These are phyloP conservation scores for Pelobates fuscus DNA, from an alignment of 2,113 vertebrate genomes.

Conservation along the genomic window DNA sequence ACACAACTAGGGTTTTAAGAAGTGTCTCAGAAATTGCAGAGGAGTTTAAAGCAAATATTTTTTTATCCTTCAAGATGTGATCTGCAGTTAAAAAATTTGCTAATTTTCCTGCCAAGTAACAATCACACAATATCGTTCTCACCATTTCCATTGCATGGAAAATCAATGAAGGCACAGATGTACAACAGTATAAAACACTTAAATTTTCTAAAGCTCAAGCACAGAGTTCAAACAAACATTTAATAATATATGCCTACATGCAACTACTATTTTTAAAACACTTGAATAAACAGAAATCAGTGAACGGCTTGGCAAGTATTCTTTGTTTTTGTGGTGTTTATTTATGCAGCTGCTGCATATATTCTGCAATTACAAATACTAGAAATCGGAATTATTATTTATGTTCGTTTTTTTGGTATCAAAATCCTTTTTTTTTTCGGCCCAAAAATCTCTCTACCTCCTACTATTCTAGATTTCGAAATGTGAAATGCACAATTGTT, in stretches of 20 bases:
- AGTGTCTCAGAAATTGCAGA: constrained; percentile 2
- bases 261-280: constrained; percentile 16
- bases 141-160: constrained; percentile 34
- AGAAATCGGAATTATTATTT: neutral
- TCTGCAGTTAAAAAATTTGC: constrained; percentile 29
- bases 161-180: constrained; percentile 38
- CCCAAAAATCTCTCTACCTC: too few species aligned
- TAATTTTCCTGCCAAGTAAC: constrained; percentile 30
- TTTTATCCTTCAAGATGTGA: constrained; percentile 28
- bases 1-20: constrained; percentile 6
- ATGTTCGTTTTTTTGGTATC: neutral
- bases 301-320: neutral
- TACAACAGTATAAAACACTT: constrained; percentile 30
- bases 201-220: neutral
- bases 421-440: neutral
- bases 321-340: neutral
- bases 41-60: constrained; percentile 21
- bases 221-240: constrained; percentile 25
- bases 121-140: constrained; percentile 29
- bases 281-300: constrained; percentile 17
- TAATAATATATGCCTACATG: constrained; percentile 1
- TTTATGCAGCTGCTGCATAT: constrained; percentile 30
- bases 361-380: neutral
- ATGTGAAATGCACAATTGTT: too few species aligned
- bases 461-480: too few species aligned